Evolutionary conservation across 1,140 invertebrate genomes (phyloP).

Genomic region (Cydia fagiglandana): DNA sequence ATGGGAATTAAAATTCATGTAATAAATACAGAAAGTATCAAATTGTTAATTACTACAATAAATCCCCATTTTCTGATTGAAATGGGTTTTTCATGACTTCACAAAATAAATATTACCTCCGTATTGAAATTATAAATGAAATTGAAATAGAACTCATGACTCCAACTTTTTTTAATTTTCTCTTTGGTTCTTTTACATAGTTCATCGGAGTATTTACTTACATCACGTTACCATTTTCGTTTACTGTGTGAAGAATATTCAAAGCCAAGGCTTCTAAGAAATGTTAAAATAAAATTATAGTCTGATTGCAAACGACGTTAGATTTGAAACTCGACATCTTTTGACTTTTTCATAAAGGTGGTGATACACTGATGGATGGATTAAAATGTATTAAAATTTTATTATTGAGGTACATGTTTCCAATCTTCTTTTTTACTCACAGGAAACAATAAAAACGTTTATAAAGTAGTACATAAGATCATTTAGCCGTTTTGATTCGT

Average conservation of each 20-base stretch:
- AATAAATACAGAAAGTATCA: too few species aligned
- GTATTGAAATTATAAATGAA: too few species aligned
- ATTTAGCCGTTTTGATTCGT: too few species aligned
- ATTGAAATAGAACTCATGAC: too few species aligned
- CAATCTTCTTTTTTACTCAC: too few species aligned
- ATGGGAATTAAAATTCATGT: not conserved
- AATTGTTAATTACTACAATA: too few species aligned
- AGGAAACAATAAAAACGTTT: too few species aligned
- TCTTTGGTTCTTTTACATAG: not conserved
- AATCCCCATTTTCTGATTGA: too few species aligned
- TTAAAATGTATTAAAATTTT: not conserved
- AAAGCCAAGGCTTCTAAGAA: not conserved
- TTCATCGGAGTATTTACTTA: not conserved
- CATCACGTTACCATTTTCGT: not conserved
- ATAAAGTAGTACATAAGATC: too few species aligned
- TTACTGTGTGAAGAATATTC: not conserved
- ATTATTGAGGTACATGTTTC: too few species aligned
- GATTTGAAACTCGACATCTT: not conserved
- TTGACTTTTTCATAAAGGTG: not conserved
- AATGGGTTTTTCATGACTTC: too few species aligned
- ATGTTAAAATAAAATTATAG: not conserved
- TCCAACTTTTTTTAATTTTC: not conserved
- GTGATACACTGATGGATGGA: not conserved
- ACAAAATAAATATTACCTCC: too few species aligned
- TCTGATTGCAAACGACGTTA: conserved; percentile 10